These are phyloP conservation scores for Siderastrea radians DNA, from an alignment of 92 coral and sea anemone genomes.

Conservation along the genomic window DNA sequence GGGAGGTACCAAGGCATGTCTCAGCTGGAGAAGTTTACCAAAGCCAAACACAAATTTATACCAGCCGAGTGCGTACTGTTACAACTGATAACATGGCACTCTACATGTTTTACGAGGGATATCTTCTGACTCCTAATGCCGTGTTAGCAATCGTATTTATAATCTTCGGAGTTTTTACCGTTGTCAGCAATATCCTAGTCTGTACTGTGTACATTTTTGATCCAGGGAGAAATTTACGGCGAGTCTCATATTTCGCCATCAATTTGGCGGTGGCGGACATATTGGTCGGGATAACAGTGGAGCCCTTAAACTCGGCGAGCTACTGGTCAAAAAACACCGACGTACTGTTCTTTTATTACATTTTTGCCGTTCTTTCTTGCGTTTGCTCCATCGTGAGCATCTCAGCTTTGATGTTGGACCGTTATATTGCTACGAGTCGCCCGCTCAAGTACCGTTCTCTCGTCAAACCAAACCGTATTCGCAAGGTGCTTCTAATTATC, in stretches of 20 bases:
- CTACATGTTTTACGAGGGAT: conserved; percentile 78
- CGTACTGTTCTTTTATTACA: conserved; percentile 76
- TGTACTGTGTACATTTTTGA: conserved; percentile 81
- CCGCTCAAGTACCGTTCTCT: conserved; percentile 77
- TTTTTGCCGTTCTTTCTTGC: conserved; percentile 85
- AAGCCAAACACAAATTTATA: neutral
- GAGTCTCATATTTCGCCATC: conserved; percentile 77
- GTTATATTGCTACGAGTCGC: conserved; percentile 80
- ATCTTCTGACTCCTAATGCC: conserved; percentile 76
- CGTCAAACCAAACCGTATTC: conserved; percentile 64
- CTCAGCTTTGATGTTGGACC: conserved; percentile 82
- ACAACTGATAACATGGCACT: conserved; percentile 12
- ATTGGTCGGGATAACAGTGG: conserved; percentile 84
- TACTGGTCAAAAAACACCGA: conserved; percentile 73
- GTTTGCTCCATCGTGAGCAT: conserved; percentile 85
- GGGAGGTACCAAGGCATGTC: neutral
- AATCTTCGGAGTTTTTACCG: conserved; percentile 80
- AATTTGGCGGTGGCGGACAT: conserved; percentile 85
- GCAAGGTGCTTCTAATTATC: conserved; percentile 59
- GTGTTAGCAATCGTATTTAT: conserved; percentile 78
- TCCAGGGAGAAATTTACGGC: conserved; percentile 78
- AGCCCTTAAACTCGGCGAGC: conserved; percentile 83
- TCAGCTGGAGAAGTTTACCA: neutral
- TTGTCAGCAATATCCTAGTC: conserved; percentile 77
- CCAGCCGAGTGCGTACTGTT: neutral